These are phyloP conservation scores for Araneus ventricosus DNA, from an alignment of 1,140 invertebrate species.

Conservation along the genomic window DNA sequence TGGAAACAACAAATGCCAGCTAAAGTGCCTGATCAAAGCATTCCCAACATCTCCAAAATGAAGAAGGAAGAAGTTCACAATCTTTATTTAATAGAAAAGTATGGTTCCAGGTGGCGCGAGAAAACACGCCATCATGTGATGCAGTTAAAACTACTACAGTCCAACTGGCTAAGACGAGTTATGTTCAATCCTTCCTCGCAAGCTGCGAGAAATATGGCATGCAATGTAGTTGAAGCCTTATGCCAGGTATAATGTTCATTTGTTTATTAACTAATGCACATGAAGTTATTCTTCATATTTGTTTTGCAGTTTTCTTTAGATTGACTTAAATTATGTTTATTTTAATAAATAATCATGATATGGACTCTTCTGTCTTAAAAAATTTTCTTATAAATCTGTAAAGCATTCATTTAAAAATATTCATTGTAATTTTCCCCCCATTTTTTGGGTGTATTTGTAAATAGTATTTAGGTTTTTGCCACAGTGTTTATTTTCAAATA, in stretches of 20 bases:
- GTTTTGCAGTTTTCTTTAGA: not conserved
- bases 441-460: too few species aligned
- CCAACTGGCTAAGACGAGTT: slow-evolving; percentile 92
- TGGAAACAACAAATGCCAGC: slow-evolving; percentile 84
- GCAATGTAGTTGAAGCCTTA: slow-evolving; percentile 91
- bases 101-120: slow-evolving; percentile 83
- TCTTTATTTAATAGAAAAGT: slow-evolving; percentile 89
- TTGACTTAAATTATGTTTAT: too few species aligned
- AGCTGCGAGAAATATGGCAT: slow-evolving; percentile 92
- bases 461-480: too few species aligned
- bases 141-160: slow-evolving; percentile 82
- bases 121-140: slow-evolving; percentile 77
- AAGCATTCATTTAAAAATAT: too few species aligned
- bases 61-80: slow-evolving; percentile 81
- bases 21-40: slow-evolving; percentile 21
- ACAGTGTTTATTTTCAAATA: too few species aligned
- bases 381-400: too few species aligned
- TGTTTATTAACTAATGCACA: not conserved
- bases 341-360: not conserved
- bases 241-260: slow-evolving; percentile 80
- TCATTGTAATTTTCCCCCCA: too few species aligned
- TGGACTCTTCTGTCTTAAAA: not conserved
- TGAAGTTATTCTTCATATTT: not conserved
- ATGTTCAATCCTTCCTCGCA: slow-evolving; percentile 95
- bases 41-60: slow-evolving; percentile 76